A percentile compares a stretch with the other conserved stretches of the same genome.
phyloP scores from a whole-genome alignment of 2,113 vertebrate species.

The Limanda limanda region DNA sequence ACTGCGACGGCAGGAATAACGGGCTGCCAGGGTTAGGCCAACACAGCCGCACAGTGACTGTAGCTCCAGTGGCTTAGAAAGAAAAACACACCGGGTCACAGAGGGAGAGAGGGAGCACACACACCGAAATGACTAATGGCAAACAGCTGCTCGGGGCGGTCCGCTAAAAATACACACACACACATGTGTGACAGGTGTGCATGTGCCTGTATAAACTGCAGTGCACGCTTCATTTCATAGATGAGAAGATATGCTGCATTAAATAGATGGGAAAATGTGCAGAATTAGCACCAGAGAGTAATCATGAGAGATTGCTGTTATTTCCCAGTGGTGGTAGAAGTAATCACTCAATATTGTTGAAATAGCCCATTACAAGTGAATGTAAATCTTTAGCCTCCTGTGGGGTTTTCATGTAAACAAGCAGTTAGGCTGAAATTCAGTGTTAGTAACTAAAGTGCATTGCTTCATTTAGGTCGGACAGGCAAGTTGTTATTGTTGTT shows the following conservation, averaged over 20 bases:
- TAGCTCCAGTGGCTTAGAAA: slow-evolving; percentile 69
- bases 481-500: neutral
- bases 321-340: neutral
- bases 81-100: slow-evolving; percentile 74
- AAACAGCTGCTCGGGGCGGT: slow-evolving; percentile 73
- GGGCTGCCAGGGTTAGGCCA: slow-evolving; percentile 47
- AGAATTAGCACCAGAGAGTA: slow-evolving; percentile 26
- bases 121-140: slow-evolving; percentile 81
- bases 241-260: slow-evolving; percentile 36
- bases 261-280: slow-evolving; percentile 24
- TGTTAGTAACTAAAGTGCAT: neutral
- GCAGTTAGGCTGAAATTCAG: neutral
- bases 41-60: slow-evolving; percentile 61
- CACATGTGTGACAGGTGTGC: slow-evolving; percentile 64
- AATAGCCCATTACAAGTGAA: neutral
- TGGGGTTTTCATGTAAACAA: neutral
- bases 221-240: slow-evolving; percentile 39
- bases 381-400: neutral
- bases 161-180: slow-evolving; percentile 78
- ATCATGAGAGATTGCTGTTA: neutral
- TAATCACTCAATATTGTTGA: neutral
- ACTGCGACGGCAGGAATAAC: slow-evolving; percentile 56
- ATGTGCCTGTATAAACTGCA: slow-evolving; percentile 48
- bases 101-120: slow-evolving; percentile 66
- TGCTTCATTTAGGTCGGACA: neutral